Evolutionary conservation across 2,888 invertebrate species (phyloP).

Genomic region (Ypsolopha sequella): DNA sequence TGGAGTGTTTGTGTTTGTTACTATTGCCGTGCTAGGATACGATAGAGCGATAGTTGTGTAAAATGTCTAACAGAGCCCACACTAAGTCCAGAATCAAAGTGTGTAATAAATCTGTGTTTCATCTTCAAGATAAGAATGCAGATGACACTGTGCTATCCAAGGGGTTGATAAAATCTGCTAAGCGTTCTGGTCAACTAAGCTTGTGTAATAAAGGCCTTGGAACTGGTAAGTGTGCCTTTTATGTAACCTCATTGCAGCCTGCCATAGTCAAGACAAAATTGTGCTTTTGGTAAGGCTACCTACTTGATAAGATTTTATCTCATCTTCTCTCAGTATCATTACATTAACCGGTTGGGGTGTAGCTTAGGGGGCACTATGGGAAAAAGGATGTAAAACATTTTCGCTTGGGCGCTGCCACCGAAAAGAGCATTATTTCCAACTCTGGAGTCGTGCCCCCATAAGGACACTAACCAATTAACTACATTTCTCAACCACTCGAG

Average conservation of each 20-base stretch:
- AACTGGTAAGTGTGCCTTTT: slow-evolving; percentile 68
- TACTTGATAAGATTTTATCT: too few species aligned
- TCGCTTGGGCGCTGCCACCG: too few species aligned
- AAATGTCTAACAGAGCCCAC: slow-evolving; percentile 44
- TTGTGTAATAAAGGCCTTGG: slow-evolving; percentile 81
- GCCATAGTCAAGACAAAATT: too few species aligned
- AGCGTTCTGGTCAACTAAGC: slow-evolving; percentile 84
- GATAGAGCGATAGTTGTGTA: slow-evolving; percentile 4
- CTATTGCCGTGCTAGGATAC: background rate
- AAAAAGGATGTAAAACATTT: too few species aligned
- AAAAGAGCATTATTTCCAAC: too few species aligned
- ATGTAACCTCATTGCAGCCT: background rate
- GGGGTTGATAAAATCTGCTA: slow-evolving; percentile 81
- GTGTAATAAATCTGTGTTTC: slow-evolving; percentile 72
- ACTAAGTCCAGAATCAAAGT: slow-evolving; percentile 45
- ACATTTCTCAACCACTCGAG: too few species aligned
- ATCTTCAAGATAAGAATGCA: slow-evolving; percentile 78
- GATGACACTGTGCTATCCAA: slow-evolving; percentile 77
- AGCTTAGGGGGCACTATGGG: too few species aligned
- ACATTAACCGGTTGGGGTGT: too few species aligned
- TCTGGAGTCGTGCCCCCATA: too few species aligned
- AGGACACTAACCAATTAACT: too few species aligned
- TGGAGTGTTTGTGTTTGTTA: background rate
- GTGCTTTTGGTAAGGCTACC: too few species aligned
- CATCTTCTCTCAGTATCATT: too few species aligned